A percentile compares a stretch with the other conserved stretches of the same genome.
Evolutionary conservation across 1,140 invertebrate genomes (phyloP).

Genomic region (Heliconius nattereri): DNA sequence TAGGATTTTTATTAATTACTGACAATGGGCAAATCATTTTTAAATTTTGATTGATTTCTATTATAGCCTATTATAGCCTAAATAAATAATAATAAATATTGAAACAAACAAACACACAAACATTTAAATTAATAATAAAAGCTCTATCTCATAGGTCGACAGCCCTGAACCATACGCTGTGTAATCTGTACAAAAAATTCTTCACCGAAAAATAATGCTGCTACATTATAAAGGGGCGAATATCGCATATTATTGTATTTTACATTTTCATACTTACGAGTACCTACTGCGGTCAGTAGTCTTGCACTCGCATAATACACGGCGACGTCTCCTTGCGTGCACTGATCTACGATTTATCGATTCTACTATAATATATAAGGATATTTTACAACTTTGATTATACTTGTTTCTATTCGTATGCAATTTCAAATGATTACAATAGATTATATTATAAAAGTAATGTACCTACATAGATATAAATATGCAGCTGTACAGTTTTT

Average conservation of each 20-base stretch:
- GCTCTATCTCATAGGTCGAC: neutral
- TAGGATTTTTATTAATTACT: too few relatives aligned
- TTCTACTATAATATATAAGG: constrained; percentile 14
- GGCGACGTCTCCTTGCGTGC: too few relatives aligned
- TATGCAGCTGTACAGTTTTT: too few relatives aligned
- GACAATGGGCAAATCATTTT: too few relatives aligned
- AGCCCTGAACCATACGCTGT: neutral
- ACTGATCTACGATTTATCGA: constrained; percentile 43
- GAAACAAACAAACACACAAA: neutral
- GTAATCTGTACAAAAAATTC: neutral
- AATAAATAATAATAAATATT: too few relatives aligned
- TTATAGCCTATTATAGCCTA: too few relatives aligned
- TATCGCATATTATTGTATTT: neutral
- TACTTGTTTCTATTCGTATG: too few relatives aligned
- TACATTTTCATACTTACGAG: neutral
- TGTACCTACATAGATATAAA: too few relatives aligned
- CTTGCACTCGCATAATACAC: neutral
- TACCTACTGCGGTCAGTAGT: too few relatives aligned
- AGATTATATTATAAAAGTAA: too few relatives aligned
- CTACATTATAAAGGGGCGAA: neutral
- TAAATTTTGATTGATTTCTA: too few relatives aligned
- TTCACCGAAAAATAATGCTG: constrained; percentile 1
- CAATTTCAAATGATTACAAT: too few relatives aligned
- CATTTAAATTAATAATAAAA: neutral
- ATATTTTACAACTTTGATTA: neutral